Percentiles rank a stretch among this genome's conserved stretches.
Evolutionary conservation across 2,797 vertebrate genomes (phyloP).

Genomic region (Varecia variegata): DNA sequence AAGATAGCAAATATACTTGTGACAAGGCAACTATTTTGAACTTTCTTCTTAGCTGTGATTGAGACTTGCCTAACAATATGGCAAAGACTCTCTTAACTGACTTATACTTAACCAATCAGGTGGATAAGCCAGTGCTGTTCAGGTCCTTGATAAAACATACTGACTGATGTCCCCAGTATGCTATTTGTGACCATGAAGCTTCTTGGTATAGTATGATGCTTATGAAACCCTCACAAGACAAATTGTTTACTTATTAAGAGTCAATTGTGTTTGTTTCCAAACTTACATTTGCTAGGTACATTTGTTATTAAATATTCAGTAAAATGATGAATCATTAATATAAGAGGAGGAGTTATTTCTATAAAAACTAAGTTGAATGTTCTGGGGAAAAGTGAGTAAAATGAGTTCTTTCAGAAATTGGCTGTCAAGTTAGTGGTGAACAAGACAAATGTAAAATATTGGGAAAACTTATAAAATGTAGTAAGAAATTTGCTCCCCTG

Average conservation of each 20-base stretch:
- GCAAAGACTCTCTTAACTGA: neutral
- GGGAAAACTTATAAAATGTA: neutral
- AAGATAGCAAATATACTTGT: neutral
- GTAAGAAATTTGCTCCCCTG: neutral
- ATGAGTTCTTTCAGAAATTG: constrained; percentile 10
- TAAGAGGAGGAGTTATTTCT: neutral
- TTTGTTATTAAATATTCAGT: neutral
- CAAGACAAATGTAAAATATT: constrained; percentile 1
- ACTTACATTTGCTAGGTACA: neutral
- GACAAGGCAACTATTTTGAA: neutral
- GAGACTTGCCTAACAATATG: neutral
- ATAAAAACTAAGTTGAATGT: neutral
- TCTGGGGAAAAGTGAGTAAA: neutral
- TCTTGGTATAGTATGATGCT: neutral
- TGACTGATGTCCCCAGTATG: neutral
- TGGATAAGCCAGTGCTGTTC: neutral
- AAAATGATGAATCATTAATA: neutral
- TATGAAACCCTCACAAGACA: neutral
- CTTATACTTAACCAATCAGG: neutral
- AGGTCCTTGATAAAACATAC: neutral
- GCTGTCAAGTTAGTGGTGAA: neutral
- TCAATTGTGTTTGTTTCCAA: neutral
- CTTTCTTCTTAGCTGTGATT: neutral
- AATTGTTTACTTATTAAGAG: neutral
- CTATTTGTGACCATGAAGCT: neutral